Conservation (phyloP, 2,113 vertebrate species). For the Pithys albifrons region DNA sequence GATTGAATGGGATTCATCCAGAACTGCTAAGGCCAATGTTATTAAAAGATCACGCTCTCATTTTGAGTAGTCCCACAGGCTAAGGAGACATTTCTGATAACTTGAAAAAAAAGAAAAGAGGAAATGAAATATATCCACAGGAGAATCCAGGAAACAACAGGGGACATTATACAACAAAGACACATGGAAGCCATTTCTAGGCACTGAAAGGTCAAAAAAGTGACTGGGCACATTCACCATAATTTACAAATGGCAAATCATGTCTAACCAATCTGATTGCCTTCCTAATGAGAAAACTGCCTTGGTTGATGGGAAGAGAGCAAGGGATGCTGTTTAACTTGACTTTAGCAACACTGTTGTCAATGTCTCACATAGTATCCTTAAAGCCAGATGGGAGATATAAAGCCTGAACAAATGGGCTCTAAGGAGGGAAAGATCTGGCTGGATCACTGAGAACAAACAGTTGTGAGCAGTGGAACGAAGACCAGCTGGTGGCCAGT, state of each 20-base stretch:
- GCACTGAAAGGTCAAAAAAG: neutral
- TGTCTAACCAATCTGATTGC: neutral
- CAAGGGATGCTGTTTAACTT: accelerated
- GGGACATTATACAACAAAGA: neutral
- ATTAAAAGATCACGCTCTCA: neutral
- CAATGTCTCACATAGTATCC: neutral
- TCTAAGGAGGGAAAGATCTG: neutral
- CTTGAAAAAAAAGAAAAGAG: neutral
- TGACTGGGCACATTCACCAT: neutral
- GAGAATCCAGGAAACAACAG: neutral
- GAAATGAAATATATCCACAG: neutral
- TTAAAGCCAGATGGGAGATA: neutral
- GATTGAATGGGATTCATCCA: neutral
- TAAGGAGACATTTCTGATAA: neutral
- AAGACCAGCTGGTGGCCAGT: neutral
- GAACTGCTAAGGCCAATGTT: neutral
- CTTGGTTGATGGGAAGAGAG: neutral
- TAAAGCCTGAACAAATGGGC: neutral
- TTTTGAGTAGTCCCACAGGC: neutral
- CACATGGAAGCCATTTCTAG: neutral
- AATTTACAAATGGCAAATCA: neutral
- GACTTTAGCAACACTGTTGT: neutral
- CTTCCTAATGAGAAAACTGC: neutral
- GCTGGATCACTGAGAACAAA: neutral
- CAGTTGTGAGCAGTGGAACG: neutral